Evolutionary conservation across 2,888 invertebrate genomes (phyloP).

Genomic region (Galeruca laticollis): DNA sequence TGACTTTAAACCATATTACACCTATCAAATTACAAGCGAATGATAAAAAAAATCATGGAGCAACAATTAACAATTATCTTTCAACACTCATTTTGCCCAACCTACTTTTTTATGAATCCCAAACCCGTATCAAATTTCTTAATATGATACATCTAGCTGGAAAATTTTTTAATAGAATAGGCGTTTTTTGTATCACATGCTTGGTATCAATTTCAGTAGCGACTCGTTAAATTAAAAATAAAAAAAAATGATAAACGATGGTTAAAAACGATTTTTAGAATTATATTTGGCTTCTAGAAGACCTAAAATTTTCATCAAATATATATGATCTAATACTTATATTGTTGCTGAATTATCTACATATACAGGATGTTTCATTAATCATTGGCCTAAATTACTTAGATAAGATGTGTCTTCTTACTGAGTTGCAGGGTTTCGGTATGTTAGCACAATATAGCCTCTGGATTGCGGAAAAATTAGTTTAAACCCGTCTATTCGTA

Average conservation of each 20-base stretch:
- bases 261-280: too few species aligned
- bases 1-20: background rate
- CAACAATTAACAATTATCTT: constrained; percentile 10
- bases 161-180: constrained; percentile 2
- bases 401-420: too few species aligned
- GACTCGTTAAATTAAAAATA: background rate
- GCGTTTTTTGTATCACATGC: background rate
- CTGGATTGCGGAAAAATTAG: too few species aligned
- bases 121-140: constrained; percentile 15
- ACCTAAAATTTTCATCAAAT: too few species aligned
- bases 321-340: too few species aligned
- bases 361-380: too few species aligned
- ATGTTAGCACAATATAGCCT: too few species aligned
- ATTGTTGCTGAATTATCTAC: too few species aligned
- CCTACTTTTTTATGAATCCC: constrained; percentile 10
- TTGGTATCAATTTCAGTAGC: background rate
- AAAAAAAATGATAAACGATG: background rate
- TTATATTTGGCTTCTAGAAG: too few species aligned
- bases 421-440: too few species aligned
- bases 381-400: too few species aligned
- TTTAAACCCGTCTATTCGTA: too few species aligned
- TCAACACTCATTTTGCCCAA: background rate
- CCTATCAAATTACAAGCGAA: constrained; percentile 3
- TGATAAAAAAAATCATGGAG: constrained; percentile 6
- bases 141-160: background rate